Evolutionary conservation across 1,140 invertebrate species (phyloP).

Genomic region (Eriosoma lanigerum): DNA sequence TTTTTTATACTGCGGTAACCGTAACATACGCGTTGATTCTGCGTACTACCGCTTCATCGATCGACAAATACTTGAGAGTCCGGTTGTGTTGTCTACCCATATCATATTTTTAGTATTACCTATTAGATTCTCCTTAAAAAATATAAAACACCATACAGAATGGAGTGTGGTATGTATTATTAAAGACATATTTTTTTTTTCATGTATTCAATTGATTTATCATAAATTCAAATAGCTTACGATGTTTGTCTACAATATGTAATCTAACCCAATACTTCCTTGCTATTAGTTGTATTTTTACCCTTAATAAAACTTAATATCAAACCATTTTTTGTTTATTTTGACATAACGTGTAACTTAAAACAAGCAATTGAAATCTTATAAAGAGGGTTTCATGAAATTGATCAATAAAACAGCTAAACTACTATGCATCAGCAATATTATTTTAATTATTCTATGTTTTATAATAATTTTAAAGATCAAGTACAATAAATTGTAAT

Average conservation of each 20-base stretch:
- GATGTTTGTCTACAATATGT: not conserved
- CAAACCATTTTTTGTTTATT: conserved; percentile 19
- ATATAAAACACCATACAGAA: conserved; percentile 20
- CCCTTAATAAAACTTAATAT: not conserved
- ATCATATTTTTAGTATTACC: conserved; percentile 47
- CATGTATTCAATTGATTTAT: conserved; percentile 3
- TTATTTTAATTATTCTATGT: conserved; percentile 17
- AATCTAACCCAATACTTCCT: not conserved
- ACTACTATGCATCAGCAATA: not conserved
- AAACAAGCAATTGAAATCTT: conserved; percentile 7
- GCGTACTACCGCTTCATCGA: conserved; percentile 48
- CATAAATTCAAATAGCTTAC: not conserved
- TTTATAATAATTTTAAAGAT: not conserved
- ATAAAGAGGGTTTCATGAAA: not conserved
- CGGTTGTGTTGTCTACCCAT: conserved; percentile 36
- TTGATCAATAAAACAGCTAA: not conserved
- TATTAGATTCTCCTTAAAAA: conserved; percentile 11
- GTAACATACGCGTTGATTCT: conserved; percentile 18
- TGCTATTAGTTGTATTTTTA: not conserved
- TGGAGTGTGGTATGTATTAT: conserved; percentile 47
- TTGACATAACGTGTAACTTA: not conserved
- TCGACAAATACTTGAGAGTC: conserved; percentile 42
- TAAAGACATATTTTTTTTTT: conserved; percentile 4
- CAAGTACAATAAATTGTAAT: not conserved
- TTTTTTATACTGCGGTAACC: conserved; percentile 14